Evolutionary conservation across 2,888 invertebrate genomes (phyloP), one percentile per base, ranked within the genome.

Genomic region (Empis stercorea): DNA sequence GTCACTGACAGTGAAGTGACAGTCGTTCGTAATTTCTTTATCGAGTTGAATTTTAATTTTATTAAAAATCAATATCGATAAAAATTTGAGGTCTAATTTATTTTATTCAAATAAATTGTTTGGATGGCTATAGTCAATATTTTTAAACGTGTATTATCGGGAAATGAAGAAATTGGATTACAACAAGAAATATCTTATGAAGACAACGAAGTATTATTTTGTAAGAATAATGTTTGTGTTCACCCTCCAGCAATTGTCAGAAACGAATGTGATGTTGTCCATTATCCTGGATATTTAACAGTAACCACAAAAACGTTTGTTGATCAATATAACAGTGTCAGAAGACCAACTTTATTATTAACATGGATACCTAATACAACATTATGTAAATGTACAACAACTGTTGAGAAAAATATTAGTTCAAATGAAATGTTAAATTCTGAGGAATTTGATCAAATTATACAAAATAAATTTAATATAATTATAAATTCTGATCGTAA

Each of bases 151-250:
- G 23, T 27, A 7, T 27, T 27, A 27, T 27, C 23, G 23, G 23
- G 23, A 9, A 27, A 27, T 27, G 23, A 27, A 9, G 23, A 27
- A 27, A 27, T 27, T 27, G 23, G 23, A 7, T 27, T 27, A 7
- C 23, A 27, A 27, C 23, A 27, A 27, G 23, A 27, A 27, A 7
- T 27, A 27, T 27, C 23, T 27, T 87, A 85, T 62, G 82, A 84
- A 64, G 86, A 88, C 68, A 87, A 87, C 61, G 88, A 88, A 72
- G 80, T 86, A 50, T 72, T 88, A 44, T 88, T 87, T 67, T 87
- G 88, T 70, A 96, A 95, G 72, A 96, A 96, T 67, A 95, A 96
- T 70, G 93, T 96, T 32, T 96, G 95, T 68, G 94, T 96, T 41
- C 95, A 96, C 73, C 93, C 94, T 7, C 89, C 92, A 43, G 84